Base-by-base conservation (phyloP, 2,888 invertebrate species). In the Torymus texanus region DNA sequence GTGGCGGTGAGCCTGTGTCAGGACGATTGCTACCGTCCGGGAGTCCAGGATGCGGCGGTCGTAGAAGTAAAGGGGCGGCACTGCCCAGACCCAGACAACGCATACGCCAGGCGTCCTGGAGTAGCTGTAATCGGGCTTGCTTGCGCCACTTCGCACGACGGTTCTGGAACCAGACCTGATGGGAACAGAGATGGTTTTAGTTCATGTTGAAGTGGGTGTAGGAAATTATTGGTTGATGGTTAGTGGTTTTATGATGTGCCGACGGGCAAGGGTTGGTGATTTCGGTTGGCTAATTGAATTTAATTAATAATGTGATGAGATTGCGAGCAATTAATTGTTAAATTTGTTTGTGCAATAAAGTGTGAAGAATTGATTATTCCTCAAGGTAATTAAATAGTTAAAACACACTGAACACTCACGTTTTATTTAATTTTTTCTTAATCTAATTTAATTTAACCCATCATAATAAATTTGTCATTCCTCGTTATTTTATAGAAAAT, bases 81-180 rank as follows among this genome's bases (percentile, higher is more conserved):
- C 86, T 88, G 16, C 89, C 89, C 71, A 90, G 85, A 24, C 96
- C 96, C 24, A 97, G 92, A 88, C 96, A 97, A 81, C 97, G 93
- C 95, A 97, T 96, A 84, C 97, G 91, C 97, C 97, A 97, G 1
- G 97, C 97, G 87, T 97, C 97, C 88, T 97, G 97, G 21, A 97
- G 91, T 72, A 97, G 91, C 87, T 97, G 97, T 79, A 97, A 91
- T 0, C 97, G 93, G 0, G 97, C 96, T 87, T 97, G 96, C 88
- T 97, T 97, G 18, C 97, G 93, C 97, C 97, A 97, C 90, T 97
- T 97, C 5, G 97, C 97, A 72, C 97, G 92, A 61, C 97, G 92
- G 89, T 97, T 97, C 92, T 97, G 97, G 91, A 97, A 97, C 97
- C 97, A 97, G 24, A 97, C 97, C 96, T 96, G 88, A 12, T 21